Evolutionary conservation across 2,797 vertebrate species (phyloP).

Genomic region (Chiloscyllium punctatum): DNA sequence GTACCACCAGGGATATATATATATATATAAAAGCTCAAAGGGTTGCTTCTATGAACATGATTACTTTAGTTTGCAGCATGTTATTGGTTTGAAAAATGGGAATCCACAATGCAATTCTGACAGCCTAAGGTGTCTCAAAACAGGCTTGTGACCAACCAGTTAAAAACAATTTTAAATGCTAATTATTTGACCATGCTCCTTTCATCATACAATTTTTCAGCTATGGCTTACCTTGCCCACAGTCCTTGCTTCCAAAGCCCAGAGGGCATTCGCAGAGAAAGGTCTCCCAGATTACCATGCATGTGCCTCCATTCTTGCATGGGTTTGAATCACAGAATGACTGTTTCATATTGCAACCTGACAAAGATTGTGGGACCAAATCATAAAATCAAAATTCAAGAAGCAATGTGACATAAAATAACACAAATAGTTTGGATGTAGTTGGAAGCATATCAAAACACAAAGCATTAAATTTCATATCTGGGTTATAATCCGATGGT

Average conservation of each 20-base stretch:
- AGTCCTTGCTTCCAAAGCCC: constrained; percentile 93
- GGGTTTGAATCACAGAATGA: constrained; percentile 85
- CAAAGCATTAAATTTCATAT: neutral
- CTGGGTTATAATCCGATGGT: neutral
- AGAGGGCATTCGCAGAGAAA: constrained; percentile 88
- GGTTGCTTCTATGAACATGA: neutral
- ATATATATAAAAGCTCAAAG: too few relatives aligned
- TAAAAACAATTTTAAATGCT: neutral
- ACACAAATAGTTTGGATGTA: neutral
- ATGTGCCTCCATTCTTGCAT: constrained; percentile 86
- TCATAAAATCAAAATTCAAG: neutral
- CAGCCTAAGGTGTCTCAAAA: neutral
- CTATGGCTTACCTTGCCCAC: constrained; percentile 70
- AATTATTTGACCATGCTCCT: neutral
- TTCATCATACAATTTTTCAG: neutral
- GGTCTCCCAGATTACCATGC: constrained; percentile 86
- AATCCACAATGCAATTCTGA: neutral
- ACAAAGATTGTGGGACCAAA: constrained; percentile 12
- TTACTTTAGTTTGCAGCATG: neutral
- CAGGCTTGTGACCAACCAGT: neutral
- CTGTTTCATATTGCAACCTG: constrained; percentile 89
- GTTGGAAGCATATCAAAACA: neutral
- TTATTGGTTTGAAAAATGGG: neutral
- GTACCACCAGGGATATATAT: neutral
- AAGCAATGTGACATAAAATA: neutral